Conservation (phyloP, 2,113 vertebrate species). For the Peromyscus polionotus region DNA sequence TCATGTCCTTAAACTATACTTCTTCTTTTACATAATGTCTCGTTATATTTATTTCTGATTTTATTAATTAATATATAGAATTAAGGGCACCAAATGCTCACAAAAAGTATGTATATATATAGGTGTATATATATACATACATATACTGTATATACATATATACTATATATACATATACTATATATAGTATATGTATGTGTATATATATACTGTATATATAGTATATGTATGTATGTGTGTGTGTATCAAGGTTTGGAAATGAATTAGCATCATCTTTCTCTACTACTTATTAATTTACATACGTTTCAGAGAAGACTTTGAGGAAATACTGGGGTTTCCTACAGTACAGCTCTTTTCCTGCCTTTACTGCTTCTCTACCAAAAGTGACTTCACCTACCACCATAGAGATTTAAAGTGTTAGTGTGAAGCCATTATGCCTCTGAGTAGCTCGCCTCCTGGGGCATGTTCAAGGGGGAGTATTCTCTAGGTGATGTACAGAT, state of each 20-base stretch:
- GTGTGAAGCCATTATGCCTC: neutral
- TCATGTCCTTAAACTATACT: neutral
- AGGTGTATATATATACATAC: no score
- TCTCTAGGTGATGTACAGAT: neutral
- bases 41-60: neutral
- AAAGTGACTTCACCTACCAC: neutral
- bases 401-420: neutral
- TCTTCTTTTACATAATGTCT: neutral
- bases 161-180: no score
- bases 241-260: neutral
- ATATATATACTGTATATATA: no score
- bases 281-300: neutral
- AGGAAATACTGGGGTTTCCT: neutral
- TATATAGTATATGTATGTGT: no score
- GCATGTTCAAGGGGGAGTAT: neutral
- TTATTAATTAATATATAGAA: neutral
- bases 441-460: neutral
- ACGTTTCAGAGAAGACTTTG: neutral
- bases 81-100: neutral
- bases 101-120: no score
- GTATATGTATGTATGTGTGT: no score
- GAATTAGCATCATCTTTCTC: neutral
- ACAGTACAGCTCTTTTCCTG: neutral
- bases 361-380: neutral
- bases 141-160: no score